Evolutionary conservation across 2,888 invertebrate genomes (phyloP), one percentile per base, ranked within the genome.

Genomic region (Tenthredo mesomela): DNA sequence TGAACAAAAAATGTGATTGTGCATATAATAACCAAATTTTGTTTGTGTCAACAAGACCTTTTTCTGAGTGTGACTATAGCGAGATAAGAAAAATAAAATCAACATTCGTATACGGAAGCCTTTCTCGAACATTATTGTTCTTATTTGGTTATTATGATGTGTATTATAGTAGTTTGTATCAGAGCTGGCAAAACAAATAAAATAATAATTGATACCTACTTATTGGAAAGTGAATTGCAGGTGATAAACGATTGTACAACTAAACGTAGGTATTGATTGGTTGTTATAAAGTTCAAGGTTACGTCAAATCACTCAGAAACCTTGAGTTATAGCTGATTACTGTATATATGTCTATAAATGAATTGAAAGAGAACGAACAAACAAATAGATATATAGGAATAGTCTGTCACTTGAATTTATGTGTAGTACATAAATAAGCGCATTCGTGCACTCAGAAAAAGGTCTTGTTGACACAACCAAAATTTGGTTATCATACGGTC

Each of bases 201-300:
- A 25, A 21, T 10, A 47, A 75, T 1, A 47, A 75, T 25, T 25
- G 40, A 43, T 43, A 47, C 12, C 25, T 43, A 25, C 12, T 47
- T 43, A 25, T 47, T 43, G 43, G 10, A 77, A 15, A 77, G 50
- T 50, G 25, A 29, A 77, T 18, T 77, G 25, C 7, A 29, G 50
- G 33, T 77, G 50, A 77, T 77, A 77, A 47, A 50, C 18, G 50
- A 50, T 25, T 33, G 50, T 15, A 77, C 15, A 77, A 50, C 47
- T 77, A 5, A 77, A 77, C 77, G 25, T 50, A 77, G 54, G 25
- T 50, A 54, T 50, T 21, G 47, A 77, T 77, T 77, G 50, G 47
- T 77, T 54, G 25, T 25, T 54, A 54, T 77, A 77, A 77, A 77
- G 77, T 77, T 77, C 50, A 77, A 54, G 77, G n/a, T 77, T 54